A percentile compares a stretch with the other conserved stretches of the same genome.
These are phyloP conservation scores for Gadopsis marmoratus DNA, from an alignment of 2,797 vertebrate species.

Conservation along the genomic window DNA sequence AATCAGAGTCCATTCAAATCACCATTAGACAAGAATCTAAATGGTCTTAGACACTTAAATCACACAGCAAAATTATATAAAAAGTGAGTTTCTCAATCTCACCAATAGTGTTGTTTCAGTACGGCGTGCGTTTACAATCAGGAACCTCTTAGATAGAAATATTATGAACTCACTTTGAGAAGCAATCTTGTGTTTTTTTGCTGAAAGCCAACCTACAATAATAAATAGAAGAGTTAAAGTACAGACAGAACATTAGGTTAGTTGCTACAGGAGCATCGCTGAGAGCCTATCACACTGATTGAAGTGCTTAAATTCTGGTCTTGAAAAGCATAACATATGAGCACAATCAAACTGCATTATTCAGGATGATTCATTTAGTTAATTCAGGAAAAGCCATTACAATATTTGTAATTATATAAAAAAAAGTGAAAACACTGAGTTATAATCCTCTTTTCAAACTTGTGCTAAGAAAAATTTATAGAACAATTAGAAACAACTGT, in stretches of 20 bases:
- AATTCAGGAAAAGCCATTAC: slow-evolving; percentile 5
- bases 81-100: slow-evolving; percentile 6
- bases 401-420: slow-evolving; percentile 12
- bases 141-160: slow-evolving; percentile 15
- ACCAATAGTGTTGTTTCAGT: slow-evolving; percentile 3
- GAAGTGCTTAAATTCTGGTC: slow-evolving; percentile 26
- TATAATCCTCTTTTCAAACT: not conserved
- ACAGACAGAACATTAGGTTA: slow-evolving; percentile 15
- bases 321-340: slow-evolving; percentile 16
- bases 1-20: slow-evolving; percentile 58
- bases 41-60: slow-evolving; percentile 18
- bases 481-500: not conserved
- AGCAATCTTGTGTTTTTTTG: slow-evolving; percentile 17
- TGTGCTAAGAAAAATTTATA: not conserved
- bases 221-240: slow-evolving; percentile 14
- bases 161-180: slow-evolving; percentile 17
- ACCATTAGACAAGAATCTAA: slow-evolving; percentile 22
- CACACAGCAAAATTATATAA: slow-evolving; percentile 20
- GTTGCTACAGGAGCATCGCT: not conserved
- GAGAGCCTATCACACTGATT: slow-evolving; percentile 31
- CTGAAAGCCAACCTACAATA: slow-evolving; percentile 11
- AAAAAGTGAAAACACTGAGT: not conserved
- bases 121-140: slow-evolving; percentile 10
- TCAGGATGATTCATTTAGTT: slow-evolving; percentile 29
- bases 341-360: slow-evolving; percentile 37